phyloP scores from a whole-genome alignment of 1,140 invertebrate genomes.

The Doryteuthis pealeii region DNA sequence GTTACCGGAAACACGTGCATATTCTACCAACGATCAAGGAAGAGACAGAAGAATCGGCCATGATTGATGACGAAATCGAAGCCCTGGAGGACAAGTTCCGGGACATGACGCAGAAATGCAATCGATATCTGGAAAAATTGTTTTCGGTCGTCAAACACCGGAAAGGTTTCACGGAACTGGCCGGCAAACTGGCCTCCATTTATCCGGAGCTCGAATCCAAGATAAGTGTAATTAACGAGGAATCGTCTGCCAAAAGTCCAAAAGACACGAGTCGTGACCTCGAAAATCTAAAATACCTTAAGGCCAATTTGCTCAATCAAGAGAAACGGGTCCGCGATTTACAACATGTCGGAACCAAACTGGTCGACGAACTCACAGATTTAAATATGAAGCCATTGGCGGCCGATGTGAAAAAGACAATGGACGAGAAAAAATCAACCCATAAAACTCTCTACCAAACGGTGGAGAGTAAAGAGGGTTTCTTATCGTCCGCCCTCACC shows the following conservation, averaged over 20 bases:
- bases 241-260: slow-evolving; percentile 37
- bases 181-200: slow-evolving; percentile 77
- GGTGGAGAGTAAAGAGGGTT: slow-evolving; percentile 77
- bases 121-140: slow-evolving; percentile 47
- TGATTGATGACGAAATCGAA: slow-evolving; percentile 53
- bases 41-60: slow-evolving; percentile 38
- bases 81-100: slow-evolving; percentile 49
- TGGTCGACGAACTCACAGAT: slow-evolving; percentile 68
- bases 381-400: slow-evolving; percentile 63
- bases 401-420: slow-evolving; percentile 74
- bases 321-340: slow-evolving; percentile 47
- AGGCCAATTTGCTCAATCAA: slow-evolving; percentile 48
- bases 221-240: slow-evolving; percentile 57
- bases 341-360: slow-evolving; percentile 40
- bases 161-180: slow-evolving; percentile 48
- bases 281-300: slow-evolving; percentile 38
- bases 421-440: slow-evolving; percentile 79
- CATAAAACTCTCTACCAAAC: slow-evolving; percentile 75
- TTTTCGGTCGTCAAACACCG: slow-evolving; percentile 42
- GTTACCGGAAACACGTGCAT: slow-evolving; percentile 45
- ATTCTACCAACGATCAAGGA: slow-evolving; percentile 48
- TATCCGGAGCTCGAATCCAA: slow-evolving; percentile 82
- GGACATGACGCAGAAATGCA: slow-evolving; percentile 45
- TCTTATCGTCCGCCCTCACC: slow-evolving; percentile 81
- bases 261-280: slow-evolving; percentile 39